These are phyloP conservation scores for Pyrocoelia pectoralis DNA, from an alignment of 2,888 invertebrate species.

Conservation along the genomic window DNA sequence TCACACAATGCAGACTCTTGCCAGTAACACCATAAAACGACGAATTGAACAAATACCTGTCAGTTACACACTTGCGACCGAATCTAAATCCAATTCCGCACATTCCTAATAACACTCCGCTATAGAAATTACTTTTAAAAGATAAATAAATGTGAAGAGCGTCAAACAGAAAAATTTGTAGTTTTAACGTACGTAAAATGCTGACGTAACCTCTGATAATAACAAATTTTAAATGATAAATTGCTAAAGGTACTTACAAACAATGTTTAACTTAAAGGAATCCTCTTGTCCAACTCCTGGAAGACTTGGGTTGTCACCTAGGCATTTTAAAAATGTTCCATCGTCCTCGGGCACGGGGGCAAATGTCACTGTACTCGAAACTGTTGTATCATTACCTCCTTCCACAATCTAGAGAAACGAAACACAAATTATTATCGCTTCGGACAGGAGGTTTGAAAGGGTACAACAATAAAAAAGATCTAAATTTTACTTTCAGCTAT, in stretches of 20 bases:
- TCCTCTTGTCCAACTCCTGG: constrained; percentile 81
- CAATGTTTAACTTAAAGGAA: constrained; percentile 82
- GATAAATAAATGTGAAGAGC: no score
- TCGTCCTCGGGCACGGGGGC: constrained; percentile 87
- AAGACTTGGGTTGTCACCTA: constrained; percentile 84
- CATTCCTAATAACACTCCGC: constrained; percentile 55
- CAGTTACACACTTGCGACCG: constrained; percentile 50
- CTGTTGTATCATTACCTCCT: constrained; percentile 74
- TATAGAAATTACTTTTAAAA: constrained; percentile 35
- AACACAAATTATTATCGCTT: no score
- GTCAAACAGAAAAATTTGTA: no score
- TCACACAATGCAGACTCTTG: constrained; percentile 8
- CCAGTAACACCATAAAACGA: constrained; percentile 45
- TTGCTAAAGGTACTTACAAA: constrained; percentile 77
- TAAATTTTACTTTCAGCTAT: no score
- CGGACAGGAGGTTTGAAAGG: no score
- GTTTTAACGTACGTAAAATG: no score
- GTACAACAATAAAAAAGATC: background rate
- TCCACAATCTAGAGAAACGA: constrained; percentile 65
- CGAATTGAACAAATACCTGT: constrained; percentile 52
- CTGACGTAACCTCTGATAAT: no score
- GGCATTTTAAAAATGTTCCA: constrained; percentile 82
- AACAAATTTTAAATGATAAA: background rate
- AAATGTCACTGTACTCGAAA: constrained; percentile 80
- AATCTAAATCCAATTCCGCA: constrained; percentile 51